Percentiles rank a stretch among this genome's conserved stretches.
Conservation (phyloP, 2,888 invertebrate genomes). For the Drosophila mimica region DNA sequence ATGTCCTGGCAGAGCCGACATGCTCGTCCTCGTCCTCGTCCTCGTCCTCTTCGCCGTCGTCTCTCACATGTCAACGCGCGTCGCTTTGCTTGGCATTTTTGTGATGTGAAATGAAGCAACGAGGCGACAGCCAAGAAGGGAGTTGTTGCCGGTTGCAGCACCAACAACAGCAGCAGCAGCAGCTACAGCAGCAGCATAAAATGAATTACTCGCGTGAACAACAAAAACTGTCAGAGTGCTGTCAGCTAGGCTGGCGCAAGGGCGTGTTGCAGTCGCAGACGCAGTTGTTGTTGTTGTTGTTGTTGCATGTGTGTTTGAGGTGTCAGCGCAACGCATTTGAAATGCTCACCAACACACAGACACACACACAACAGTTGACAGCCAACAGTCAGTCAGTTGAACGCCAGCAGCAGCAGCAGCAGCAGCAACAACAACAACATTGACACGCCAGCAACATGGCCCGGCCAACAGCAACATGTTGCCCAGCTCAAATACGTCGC, state of each 20-base stretch:
- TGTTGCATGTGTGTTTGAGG: constrained; percentile 67
- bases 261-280: constrained; percentile 37
- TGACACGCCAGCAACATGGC: constrained; percentile 49
- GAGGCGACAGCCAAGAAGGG: constrained; percentile 80
- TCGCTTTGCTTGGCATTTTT: constrained; percentile 81
- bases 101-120: constrained; percentile 81
- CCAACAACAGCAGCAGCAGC: constrained; percentile 28
- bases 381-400: constrained; percentile 68
- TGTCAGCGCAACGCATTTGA: constrained; percentile 81
- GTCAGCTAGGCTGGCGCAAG: constrained; percentile 75
- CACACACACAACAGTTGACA: constrained; percentile 69
- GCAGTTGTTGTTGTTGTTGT: constrained; percentile 44
- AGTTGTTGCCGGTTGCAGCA: constrained; percentile 49
- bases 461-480: constrained; percentile 63
- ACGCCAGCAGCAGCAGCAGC: constrained; percentile 20
- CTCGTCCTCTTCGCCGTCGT: constrained; percentile 49
- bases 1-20: constrained; percentile 64
- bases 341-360: constrained; percentile 54
- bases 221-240: constrained; percentile 84
- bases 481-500: constrained; percentile 36
- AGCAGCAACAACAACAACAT: constrained; percentile 34
- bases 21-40: constrained; percentile 5
- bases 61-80: constrained; percentile 84
- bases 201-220: constrained; percentile 85
- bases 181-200: constrained; percentile 76